These are phyloP conservation scores for Zosterops hypoxanthus DNA, from an alignment of 2,113 vertebrate species.

Conservation along the genomic window DNA sequence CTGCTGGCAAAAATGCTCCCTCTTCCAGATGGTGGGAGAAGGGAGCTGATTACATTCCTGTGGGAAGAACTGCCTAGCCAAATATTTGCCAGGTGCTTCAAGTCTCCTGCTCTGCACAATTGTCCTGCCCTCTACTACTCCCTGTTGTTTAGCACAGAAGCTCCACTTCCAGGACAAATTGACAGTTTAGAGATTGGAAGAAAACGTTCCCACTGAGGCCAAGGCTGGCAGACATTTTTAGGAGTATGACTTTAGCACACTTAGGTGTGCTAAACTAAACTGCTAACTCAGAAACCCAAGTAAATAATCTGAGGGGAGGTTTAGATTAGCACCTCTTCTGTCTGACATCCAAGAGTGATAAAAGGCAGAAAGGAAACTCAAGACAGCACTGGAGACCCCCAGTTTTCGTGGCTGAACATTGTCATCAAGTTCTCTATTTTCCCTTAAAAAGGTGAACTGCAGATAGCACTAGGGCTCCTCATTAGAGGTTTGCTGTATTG, in stretches of 20 bases:
- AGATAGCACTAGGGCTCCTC: not conserved
- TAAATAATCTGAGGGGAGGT: not conserved
- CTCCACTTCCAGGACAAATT: slow-evolving; percentile 30
- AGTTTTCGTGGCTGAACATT: not conserved
- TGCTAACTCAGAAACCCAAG: not conserved
- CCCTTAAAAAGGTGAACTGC: not conserved
- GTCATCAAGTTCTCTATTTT: not conserved
- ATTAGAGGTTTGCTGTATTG: not conserved
- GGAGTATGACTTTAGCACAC: not conserved
- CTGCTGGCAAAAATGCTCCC: slow-evolving; percentile 26
- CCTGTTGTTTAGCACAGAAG: slow-evolving; percentile 29
- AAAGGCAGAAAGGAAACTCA: not conserved
- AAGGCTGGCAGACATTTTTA: not conserved
- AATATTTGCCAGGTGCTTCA: slow-evolving; percentile 51
- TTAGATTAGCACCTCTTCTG: not conserved
- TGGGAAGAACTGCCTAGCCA: slow-evolving; percentile 17
- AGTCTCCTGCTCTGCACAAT: not conserved
- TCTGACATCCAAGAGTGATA: not conserved
- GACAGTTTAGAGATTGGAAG: slow-evolving; percentile 33
- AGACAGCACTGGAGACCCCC: not conserved
- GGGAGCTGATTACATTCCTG: slow-evolving; percentile 25
- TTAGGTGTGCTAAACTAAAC: not conserved
- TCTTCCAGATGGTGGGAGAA: slow-evolving; percentile 54
- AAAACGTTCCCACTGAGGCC: not conserved
- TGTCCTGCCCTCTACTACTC: slow-evolving; percentile 14